These are phyloP conservation scores for Ochropacha duplaris DNA, from an alignment of 2,888 invertebrate genomes.

Conservation along the genomic window DNA sequence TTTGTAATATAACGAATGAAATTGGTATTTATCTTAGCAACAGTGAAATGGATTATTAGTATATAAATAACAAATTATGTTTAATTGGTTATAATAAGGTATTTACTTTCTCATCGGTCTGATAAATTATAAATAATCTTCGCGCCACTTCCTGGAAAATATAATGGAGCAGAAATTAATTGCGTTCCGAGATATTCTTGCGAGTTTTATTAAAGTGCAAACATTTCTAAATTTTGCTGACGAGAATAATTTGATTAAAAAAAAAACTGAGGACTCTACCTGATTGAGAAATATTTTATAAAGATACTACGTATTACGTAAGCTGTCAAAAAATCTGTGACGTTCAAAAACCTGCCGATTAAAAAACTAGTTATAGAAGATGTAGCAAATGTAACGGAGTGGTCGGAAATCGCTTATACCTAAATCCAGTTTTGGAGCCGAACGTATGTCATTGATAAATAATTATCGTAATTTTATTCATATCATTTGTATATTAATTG, in stretches of 20 bases:
- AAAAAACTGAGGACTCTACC: neutral
- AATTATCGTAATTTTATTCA: neutral
- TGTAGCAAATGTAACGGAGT: neutral
- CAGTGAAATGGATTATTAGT: no score
- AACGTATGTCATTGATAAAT: neutral
- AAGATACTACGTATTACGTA: neutral
- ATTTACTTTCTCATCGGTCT: neutral
- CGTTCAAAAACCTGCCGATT: neutral
- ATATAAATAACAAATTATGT: neutral
- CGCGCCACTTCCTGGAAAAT: neutral
- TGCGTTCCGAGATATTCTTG: neutral
- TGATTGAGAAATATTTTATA: no score
- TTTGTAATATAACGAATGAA: no score
- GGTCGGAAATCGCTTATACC: neutral
- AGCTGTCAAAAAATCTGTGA: neutral
- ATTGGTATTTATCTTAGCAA: no score
- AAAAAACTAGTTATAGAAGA: neutral
- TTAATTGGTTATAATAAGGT: neutral
- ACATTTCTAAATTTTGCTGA: neutral
- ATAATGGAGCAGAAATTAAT: neutral
- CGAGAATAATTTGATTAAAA: neutral
- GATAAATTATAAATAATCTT: neutral
- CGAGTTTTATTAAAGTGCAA: neutral
- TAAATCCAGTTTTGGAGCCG: neutral
- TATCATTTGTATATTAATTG: neutral